Evolutionary conservation across 2,797 vertebrate species (phyloP), one percentile per base, ranked within the genome.

Genomic region (Lateolabrax maculatus): DNA sequence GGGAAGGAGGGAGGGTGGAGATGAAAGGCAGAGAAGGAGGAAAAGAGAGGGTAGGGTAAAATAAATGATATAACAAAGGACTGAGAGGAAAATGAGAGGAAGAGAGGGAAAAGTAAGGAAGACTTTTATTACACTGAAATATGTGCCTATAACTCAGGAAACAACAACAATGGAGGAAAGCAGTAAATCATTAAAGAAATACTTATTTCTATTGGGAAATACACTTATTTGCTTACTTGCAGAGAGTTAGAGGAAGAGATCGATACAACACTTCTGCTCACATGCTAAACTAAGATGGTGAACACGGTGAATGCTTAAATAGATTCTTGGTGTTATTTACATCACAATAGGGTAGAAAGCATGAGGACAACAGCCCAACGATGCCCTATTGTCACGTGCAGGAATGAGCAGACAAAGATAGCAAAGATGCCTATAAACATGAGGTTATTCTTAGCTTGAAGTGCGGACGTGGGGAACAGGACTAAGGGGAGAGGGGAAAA

Each of bases 1-100:
- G 34, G 63, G 74, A 65, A 56, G 19, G 71, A 63, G 56, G 68
- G 34, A 75, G 39, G 77, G 63, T 12, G 23, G 49, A 62, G 62
- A 84, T 72, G 62, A 84, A 80, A 83, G 63, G 37, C 43, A 49
- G 27, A 21, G 27, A 37, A 31, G 11, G 36, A 64, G 18, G 9
- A 25, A 21, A 43, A 76, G 13, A 80, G 53, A 74, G 2, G 29
- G 7, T 15, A 36, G 21, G 49, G 44, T 9, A 43, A 46, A 66
- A 72, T 61, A 63, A 77, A 73, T 39, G 11, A 58, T 8, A 21
- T 25, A 25, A 69, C 34, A 71, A 70, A 57, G 72, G 13, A 34
- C 60, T 62, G n/a, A n/a, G n/a, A n/a, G n/a, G n/a, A n/a, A n/a
- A n/a, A n/a, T n/a, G n/a, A n/a, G n/a, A n/a, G n/a, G n/a, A n/a